Conservation (phyloP, 2,888 invertebrate genomes). For the Melieria picta region DNA sequence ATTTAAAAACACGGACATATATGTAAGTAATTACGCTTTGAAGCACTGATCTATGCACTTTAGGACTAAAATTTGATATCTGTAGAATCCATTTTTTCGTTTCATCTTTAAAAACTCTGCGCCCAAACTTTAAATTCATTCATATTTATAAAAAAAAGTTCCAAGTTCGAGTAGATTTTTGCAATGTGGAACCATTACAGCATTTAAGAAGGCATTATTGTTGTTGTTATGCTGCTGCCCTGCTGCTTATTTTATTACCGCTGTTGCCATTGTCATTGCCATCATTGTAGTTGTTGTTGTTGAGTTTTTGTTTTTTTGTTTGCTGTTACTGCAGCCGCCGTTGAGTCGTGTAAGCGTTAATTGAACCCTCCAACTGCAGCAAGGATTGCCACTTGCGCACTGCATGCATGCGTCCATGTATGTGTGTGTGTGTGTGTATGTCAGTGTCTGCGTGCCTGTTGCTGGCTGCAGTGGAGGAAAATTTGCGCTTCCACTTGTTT, state of each 20-base stretch:
- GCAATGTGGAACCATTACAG: no score
- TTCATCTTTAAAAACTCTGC: no score
- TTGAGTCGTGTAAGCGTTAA: constrained; percentile 32
- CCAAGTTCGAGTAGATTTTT: no score
- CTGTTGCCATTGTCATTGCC: not conserved
- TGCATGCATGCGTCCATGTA: not conserved
- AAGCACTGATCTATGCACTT: no score
- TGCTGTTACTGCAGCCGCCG: not conserved
- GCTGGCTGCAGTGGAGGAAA: constrained; percentile 38
- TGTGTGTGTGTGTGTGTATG: not conserved
- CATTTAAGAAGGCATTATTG: no score
- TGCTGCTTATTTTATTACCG: not conserved
- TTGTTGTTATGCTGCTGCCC: not conserved
- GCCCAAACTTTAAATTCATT: no score
- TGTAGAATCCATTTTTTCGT: no score
- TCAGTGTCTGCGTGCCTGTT: not conserved
- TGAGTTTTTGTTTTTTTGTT: not conserved
- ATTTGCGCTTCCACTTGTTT: constrained; percentile 51
- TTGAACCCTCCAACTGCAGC: constrained; percentile 23
- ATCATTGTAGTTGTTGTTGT: not conserved
- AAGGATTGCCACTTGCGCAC: not conserved
- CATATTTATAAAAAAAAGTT: no score
- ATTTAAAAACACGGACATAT: no score
- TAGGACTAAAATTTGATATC: no score
- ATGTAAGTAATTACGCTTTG: no score